A percentile compares a stretch with the other conserved stretches of the same genome.
Evolutionary conservation across 2,797 vertebrate genomes (phyloP).

Genomic region (Lerista edwardsae): DNA sequence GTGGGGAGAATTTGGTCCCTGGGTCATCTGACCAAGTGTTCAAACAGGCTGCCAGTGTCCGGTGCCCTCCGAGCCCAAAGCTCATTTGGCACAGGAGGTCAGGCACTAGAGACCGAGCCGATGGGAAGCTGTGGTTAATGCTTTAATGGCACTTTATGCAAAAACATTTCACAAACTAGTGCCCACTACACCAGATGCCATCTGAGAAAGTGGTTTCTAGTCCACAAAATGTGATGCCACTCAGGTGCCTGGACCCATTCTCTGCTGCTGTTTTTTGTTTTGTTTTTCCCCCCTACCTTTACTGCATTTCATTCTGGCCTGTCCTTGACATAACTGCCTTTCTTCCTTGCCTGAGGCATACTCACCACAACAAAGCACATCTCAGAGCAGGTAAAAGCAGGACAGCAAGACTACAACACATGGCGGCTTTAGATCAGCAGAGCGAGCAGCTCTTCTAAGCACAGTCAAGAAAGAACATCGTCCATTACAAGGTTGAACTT

Average conservation of each 20-base stretch:
- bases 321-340: neutral
- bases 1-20: no score
- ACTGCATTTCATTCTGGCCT: no score
- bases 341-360: neutral
- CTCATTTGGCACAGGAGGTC: neutral
- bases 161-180: neutral
- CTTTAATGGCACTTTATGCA: rapidly evolving
- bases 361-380: neutral
- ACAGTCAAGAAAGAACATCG: neutral
- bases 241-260: no score
- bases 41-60: no score
- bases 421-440: neutral
- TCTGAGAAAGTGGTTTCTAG: neutral
- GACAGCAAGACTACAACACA: neutral
- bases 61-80: neutral
- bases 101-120: neutral
- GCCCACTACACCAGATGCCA: neutral
- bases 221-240: neutral
- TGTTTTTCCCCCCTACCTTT: neutral
- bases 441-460: neutral
- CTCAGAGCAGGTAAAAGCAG: neutral
- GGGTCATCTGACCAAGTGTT: no score
- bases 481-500: neutral
- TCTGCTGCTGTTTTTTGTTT: no score
- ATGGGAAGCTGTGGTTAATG: no score